Percentiles rank a stretch among this genome's conserved stretches.
Evolutionary conservation across 1,140 invertebrate genomes (phyloP).

Genomic region (Drosophila ironensis): DNA sequence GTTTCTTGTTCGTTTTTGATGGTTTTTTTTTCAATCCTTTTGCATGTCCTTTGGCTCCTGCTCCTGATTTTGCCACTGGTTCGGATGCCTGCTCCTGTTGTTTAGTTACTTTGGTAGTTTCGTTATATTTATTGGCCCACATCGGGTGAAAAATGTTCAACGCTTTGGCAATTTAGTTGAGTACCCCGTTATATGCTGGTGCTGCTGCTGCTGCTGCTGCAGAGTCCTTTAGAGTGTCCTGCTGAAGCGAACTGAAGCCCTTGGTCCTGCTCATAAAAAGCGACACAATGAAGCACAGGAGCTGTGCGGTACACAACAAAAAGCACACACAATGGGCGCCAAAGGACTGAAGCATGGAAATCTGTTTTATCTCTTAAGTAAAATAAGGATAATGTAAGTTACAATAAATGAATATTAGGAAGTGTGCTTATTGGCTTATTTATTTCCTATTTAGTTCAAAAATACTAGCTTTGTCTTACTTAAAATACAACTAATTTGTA

Average conservation of each 20-base stretch:
- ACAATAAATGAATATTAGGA: too few species aligned
- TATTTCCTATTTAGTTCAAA: too few species aligned
- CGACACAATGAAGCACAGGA: too few species aligned
- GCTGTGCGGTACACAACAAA: too few species aligned
- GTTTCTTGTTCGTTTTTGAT: not conserved
- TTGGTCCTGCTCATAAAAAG: constrained; percentile 68
- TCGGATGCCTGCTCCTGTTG: constrained; percentile 46
- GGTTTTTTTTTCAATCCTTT: not conserved
- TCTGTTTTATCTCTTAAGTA: too few species aligned
- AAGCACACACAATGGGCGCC: too few species aligned
- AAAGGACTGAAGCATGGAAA: too few species aligned
- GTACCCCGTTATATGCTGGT: constrained; percentile 75
- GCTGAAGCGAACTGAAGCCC: too few species aligned
- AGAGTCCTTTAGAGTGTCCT: not conserved
- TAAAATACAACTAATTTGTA: too few species aligned
- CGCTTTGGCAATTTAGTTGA: constrained; percentile 81
- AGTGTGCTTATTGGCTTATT: too few species aligned
- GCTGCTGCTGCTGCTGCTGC: not conserved
- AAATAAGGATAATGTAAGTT: too few species aligned
- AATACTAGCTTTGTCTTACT: too few species aligned
- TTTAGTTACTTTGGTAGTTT: constrained; percentile 81
- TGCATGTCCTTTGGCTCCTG: constrained; percentile 29
- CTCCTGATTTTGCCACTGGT: constrained; percentile 10
- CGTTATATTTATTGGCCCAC: constrained; percentile 82
- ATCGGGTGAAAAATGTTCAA: constrained; percentile 81